Conservation (phyloP, 23 tunicate genomes). For the Pegea sp. region DNA sequence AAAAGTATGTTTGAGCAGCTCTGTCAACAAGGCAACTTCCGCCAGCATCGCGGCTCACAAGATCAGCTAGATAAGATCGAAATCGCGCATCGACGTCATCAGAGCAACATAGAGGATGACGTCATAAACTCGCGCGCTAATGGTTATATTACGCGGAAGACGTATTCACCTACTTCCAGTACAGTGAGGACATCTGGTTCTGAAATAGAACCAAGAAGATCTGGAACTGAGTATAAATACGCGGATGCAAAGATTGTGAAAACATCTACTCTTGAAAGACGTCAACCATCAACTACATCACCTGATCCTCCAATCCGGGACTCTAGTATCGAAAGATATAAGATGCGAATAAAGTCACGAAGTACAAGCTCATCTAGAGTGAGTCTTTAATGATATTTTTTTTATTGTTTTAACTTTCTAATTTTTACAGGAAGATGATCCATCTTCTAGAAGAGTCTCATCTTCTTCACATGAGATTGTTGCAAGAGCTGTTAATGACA, state of each 20-base stretch:
- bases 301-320: constrained; percentile 46
- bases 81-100: background rate
- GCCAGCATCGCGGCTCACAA: constrained; percentile 2
- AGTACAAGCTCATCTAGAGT: constrained; percentile 3
- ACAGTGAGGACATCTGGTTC: too few relatives aligned
- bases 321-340: too few relatives aligned
- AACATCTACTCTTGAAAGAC: constrained; percentile 6
- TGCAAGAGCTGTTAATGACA: too few relatives aligned
- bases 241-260: constrained; percentile 28
- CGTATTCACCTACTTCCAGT: too few relatives aligned
- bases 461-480: background rate
- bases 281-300: background rate
- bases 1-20: constrained; percentile 36
- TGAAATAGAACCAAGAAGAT: too few relatives aligned
- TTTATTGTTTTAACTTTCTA: background rate
- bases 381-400: background rate
- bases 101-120: background rate
- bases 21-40: constrained; percentile 4
- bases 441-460: too few relatives aligned
- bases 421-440: too few relatives aligned
- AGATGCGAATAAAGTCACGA: too few relatives aligned
- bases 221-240: background rate
- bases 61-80: background rate
- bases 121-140: background rate
- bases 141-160: too few relatives aligned